These are phyloP conservation scores for Gerris buenoi DNA, from an alignment of 1,140 invertebrate species.

Conservation along the genomic window DNA sequence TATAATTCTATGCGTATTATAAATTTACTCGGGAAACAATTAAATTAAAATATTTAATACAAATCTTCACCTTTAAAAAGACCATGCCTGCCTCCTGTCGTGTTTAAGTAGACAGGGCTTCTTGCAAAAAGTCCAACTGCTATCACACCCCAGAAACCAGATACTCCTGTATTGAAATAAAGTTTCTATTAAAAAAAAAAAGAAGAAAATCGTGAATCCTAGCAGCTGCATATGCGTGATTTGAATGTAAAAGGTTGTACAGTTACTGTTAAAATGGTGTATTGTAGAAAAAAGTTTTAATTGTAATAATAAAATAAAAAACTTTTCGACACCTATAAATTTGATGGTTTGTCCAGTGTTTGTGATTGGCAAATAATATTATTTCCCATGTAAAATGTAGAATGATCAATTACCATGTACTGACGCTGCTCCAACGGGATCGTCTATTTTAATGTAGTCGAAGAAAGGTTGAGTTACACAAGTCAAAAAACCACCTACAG, in stretches of 20 bases:
- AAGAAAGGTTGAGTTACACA: slow-evolving; percentile 53
- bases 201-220: too few relatives aligned
- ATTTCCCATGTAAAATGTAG: too few relatives aligned
- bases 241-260: not conserved
- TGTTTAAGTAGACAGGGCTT: slow-evolving; percentile 57
- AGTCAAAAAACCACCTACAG: slow-evolving; percentile 56
- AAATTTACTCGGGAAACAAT: too few relatives aligned
- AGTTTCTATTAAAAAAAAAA: not conserved
- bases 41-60: too few relatives aligned
- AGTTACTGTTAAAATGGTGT: not conserved
- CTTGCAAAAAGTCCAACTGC: slow-evolving; percentile 83
- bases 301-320: too few relatives aligned
- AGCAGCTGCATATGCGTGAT: not conserved
- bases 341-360: too few relatives aligned
- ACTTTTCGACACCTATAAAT: too few relatives aligned
- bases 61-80: slow-evolving; percentile 73
- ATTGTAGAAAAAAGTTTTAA: not conserved
- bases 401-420: slow-evolving; percentile 49
- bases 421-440: slow-evolving; percentile 77
- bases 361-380: too few relatives aligned
- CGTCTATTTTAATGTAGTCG: slow-evolving; percentile 63
- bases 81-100: slow-evolving; percentile 59
- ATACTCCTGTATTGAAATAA: slow-evolving; percentile 27
- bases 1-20: too few relatives aligned
- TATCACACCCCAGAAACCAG: slow-evolving; percentile 58